A percentile compares a stretch with the other conserved stretches of the same genome.
Evolutionary conservation across 1,140 invertebrate genomes (phyloP).

Genomic region (Papilio glaucus): DNA sequence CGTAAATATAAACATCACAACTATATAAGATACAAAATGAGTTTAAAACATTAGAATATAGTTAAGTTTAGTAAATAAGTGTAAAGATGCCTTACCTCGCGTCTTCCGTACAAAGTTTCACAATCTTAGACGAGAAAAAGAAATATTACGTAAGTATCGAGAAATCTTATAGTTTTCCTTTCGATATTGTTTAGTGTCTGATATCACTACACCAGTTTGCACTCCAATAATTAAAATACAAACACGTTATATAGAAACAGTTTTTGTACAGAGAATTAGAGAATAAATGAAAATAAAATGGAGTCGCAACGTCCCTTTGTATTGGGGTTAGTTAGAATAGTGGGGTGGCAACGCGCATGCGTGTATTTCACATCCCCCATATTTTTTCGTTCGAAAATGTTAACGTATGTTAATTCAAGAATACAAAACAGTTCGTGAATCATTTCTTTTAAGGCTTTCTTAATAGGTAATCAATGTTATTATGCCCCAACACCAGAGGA

Average conservation of each 20-base stretch:
- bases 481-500: too few relatives aligned
- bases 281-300: slow-evolving; percentile 76
- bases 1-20: neutral
- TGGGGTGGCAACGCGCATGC: slow-evolving; percentile 54
- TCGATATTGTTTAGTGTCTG: neutral
- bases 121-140: slow-evolving; percentile 47
- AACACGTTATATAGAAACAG: neutral
- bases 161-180: neutral
- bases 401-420: neutral
- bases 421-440: too few relatives aligned
- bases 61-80: slow-evolving; percentile 22
- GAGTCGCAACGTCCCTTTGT: slow-evolving; percentile 52
- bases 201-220: slow-evolving; percentile 11
- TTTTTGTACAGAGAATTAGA: slow-evolving; percentile 49
- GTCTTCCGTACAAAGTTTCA: slow-evolving; percentile 48
- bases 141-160: slow-evolving; percentile 69
- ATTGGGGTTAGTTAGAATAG: slow-evolving; percentile 56
- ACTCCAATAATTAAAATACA: slow-evolving; percentile 10
- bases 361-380: slow-evolving; percentile 40
- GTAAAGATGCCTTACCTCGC: slow-evolving; percentile 55
- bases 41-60: slow-evolving; percentile 12
- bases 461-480: too few relatives aligned
- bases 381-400: slow-evolving; percentile 45
- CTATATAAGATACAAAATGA: neutral
- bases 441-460: too few relatives aligned